Evolutionary conservation across 2,888 invertebrate genomes (phyloP).

Genomic region (Diachrysia chrysitis): DNA sequence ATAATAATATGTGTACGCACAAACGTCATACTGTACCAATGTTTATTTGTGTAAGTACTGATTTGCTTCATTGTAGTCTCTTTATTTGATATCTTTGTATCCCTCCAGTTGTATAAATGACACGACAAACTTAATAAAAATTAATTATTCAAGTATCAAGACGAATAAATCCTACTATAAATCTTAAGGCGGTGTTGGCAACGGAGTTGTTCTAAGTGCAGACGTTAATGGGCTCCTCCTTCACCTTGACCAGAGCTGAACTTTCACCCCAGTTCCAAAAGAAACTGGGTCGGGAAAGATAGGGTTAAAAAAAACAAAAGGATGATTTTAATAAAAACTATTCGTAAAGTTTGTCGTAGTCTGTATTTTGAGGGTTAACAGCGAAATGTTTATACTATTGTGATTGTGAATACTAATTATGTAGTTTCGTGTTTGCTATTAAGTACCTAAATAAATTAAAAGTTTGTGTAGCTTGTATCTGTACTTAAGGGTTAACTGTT

Average conservation of each 20-base stretch:
- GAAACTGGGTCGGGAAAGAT: conserved; percentile 65
- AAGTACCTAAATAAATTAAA: too few relatives aligned
- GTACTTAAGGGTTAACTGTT: too few relatives aligned
- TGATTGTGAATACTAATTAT: too few relatives aligned
- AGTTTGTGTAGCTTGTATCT: too few relatives aligned
- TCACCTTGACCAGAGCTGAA: conserved; percentile 87
- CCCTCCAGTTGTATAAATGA: neutral
- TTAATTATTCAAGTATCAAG: conserved; percentile 73
- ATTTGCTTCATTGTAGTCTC: too few relatives aligned
- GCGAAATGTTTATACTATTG: neutral
- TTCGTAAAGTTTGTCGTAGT: conserved; percentile 2
- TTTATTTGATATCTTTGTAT: too few relatives aligned
- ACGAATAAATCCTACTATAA: conserved; percentile 53
- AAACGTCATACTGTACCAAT: too few relatives aligned
- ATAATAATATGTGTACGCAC: too few relatives aligned
- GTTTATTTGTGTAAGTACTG: too few relatives aligned
- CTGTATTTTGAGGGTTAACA: neutral
- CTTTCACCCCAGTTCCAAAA: conserved; percentile 81
- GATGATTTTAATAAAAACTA: conserved; percentile 17
- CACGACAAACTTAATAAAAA: conserved; percentile 19
- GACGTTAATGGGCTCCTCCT: conserved; percentile 84
- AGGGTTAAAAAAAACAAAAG: conserved; percentile 58
- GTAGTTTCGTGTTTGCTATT: too few relatives aligned
- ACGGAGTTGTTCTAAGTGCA: conserved; percentile 84
- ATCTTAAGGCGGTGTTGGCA: conserved; percentile 81